These are phyloP conservation scores for Vannuccia rotundouncinata DNA, from an alignment of 2,888 invertebrate genomes.

Conservation along the genomic window DNA sequence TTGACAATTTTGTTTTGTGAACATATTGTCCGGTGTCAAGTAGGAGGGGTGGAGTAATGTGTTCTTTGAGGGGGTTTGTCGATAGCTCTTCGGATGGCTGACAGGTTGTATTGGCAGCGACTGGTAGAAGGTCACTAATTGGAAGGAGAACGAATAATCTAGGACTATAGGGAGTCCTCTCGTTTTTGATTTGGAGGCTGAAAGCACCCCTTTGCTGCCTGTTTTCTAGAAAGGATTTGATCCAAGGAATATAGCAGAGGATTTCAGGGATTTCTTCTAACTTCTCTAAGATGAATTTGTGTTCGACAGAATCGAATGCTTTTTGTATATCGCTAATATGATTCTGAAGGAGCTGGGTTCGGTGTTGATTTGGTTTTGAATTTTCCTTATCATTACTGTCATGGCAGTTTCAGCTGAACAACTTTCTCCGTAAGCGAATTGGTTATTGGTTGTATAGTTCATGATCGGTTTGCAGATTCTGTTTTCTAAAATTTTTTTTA, in stretches of 20 bases:
- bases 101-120: slow-evolving; percentile 16
- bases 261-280: slow-evolving; percentile 2
- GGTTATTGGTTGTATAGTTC: neutral
- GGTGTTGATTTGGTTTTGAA: slow-evolving; percentile 16
- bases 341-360: slow-evolving; percentile 3
- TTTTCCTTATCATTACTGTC: slow-evolving; percentile 4
- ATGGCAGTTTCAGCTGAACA: slow-evolving; percentile 16
- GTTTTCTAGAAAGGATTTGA: slow-evolving; percentile 4
- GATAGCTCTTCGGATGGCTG: neutral
- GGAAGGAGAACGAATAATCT: slow-evolving; percentile 1
- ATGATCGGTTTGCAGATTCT: slow-evolving; percentile 20
- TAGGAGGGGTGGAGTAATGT: slow-evolving; percentile 10
- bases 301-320: slow-evolving; percentile 11
- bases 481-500: neutral
- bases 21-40: neutral
- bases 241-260: neutral
- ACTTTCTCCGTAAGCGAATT: slow-evolving; percentile 5
- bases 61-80: slow-evolving; percentile 3
- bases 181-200: slow-evolving; percentile 7
- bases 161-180: neutral
- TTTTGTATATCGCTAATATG: slow-evolving; percentile 14
- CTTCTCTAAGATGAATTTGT: slow-evolving; percentile 15
- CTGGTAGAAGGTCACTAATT: neutral
- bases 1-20: slow-evolving; percentile 19
- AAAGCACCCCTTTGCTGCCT: slow-evolving; percentile 1